Evolutionary conservation across 53 echinoderm and acorn worm species (phyloP).

Genomic region (Mesocentrotus franciscanus): DNA sequence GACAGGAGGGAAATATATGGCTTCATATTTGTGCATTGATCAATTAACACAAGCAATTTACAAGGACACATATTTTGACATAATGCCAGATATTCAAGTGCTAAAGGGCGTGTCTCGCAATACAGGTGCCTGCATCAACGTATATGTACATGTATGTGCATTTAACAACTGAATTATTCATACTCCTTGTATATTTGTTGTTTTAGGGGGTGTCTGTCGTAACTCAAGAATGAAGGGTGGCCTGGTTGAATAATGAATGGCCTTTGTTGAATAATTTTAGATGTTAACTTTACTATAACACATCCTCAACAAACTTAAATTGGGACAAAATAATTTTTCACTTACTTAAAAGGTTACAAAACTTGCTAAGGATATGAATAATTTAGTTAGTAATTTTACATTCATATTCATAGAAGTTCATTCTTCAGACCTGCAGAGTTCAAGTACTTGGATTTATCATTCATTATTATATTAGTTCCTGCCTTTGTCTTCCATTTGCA

Average conservation of each 20-base stretch:
- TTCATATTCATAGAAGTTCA: neutral
- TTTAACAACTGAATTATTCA: too few species aligned
- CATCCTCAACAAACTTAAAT: too few species aligned
- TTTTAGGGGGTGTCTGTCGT: too few species aligned
- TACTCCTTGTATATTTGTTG: too few species aligned
- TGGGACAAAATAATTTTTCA: too few species aligned
- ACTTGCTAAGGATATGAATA: too few species aligned
- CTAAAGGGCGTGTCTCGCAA: conserved; percentile 14
- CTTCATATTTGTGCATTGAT: neutral
- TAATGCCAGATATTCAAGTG: conserved; percentile 45
- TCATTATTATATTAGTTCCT: neutral
- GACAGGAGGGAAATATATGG: neutral
- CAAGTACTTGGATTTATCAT: neutral
- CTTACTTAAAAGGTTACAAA: too few species aligned
- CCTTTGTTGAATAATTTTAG: too few species aligned
- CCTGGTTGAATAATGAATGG: too few species aligned
- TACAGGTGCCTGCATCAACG: neutral
- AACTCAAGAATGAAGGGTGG: too few species aligned
- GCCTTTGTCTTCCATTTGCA: neutral
- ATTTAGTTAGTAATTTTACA: neutral
- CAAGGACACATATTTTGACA: conserved; percentile 43
- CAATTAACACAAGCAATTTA: conserved; percentile 3
- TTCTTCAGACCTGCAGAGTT: neutral
- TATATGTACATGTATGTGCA: neutral
- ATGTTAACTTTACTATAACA: too few species aligned